A percentile compares a stretch with the other conserved stretches of the same genome.
phyloP scores from a whole-genome alignment of 1,140 invertebrate species.

The Thaumetopoea pityocampa region DNA sequence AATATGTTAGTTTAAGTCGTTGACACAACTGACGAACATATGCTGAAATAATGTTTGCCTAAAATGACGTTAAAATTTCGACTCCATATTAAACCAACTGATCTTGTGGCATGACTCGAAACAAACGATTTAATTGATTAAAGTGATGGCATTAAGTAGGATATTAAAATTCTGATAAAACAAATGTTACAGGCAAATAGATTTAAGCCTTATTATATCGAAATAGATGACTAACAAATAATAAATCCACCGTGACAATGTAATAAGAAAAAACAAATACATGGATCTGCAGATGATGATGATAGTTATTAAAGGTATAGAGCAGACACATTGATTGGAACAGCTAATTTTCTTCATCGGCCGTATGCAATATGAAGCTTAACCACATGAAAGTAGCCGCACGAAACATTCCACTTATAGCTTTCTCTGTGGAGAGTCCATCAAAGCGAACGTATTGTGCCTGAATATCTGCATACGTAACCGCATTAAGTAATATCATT shows the following conservation, averaged over 20 bases:
- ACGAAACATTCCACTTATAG: constrained; percentile 22
- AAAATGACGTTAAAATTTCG: too few relatives aligned
- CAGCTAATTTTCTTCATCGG: constrained; percentile 23
- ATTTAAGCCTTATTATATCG: too few relatives aligned
- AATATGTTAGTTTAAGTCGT: constrained; percentile 8
- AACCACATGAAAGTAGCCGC: constrained; percentile 35
- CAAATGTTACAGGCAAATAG: too few relatives aligned
- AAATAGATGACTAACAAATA: too few relatives aligned
- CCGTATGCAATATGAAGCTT: constrained; percentile 28
- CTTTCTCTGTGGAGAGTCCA: constrained; percentile 24
- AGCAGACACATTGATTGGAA: constrained; percentile 12
- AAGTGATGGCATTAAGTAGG: too few relatives aligned
- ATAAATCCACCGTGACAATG: too few relatives aligned
- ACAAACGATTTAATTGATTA: too few relatives aligned
- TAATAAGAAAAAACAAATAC: background rate
- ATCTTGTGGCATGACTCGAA: too few relatives aligned
- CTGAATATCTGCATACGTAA: constrained; percentile 19
- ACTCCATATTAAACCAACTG: too few relatives aligned
- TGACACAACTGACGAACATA: too few relatives aligned
- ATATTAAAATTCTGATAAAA: too few relatives aligned
- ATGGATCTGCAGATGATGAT: background rate
- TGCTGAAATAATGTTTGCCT: too few relatives aligned
- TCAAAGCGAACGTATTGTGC: constrained; percentile 15
- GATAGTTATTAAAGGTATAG: background rate
- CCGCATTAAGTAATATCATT: constrained; percentile 17